A percentile compares a stretch with the other conserved stretches of the same genome.
Evolutionary conservation across 2,888 invertebrate species (phyloP).

Genomic region (Tiliacea aurago): DNA sequence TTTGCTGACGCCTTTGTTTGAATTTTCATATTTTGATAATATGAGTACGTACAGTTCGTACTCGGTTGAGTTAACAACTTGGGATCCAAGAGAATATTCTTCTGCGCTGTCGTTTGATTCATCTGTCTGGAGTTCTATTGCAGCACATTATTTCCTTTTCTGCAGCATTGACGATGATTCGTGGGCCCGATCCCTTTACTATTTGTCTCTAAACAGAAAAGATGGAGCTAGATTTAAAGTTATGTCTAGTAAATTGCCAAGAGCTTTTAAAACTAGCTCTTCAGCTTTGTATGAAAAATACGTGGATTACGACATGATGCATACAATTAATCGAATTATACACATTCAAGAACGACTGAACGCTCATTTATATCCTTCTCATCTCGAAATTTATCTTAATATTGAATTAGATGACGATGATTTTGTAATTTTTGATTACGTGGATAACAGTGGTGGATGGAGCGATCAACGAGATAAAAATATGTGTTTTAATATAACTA

Average conservation of each 20-base stretch:
- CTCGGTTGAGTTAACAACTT: conserved; percentile 69
- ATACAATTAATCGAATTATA: conserved; percentile 63
- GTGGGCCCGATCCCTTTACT: conserved; percentile 77
- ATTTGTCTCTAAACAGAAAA: conserved; percentile 73
- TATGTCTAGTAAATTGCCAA: conserved; percentile 71
- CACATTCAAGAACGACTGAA: conserved; percentile 61
- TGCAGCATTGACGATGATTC: conserved; percentile 78
- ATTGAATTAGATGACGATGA: conserved; percentile 73
- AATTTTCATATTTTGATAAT: conserved; percentile 39
- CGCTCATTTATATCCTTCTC: conserved; percentile 68
- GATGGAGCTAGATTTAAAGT: conserved; percentile 74
- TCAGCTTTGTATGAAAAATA: conserved; percentile 52
- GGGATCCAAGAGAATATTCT: conserved; percentile 73
- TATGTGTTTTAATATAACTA: conserved; percentile 75
- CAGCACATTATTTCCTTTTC: conserved; percentile 77
- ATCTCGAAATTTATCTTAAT: conserved; percentile 72
- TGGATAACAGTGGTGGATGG: conserved; percentile 76
- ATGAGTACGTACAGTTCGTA: conserved; percentile 62
- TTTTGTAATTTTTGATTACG: conserved; percentile 70
- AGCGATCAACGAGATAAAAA: conserved; percentile 75
- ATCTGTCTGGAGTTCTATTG: conserved; percentile 76
- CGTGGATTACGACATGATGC: conserved; percentile 62
- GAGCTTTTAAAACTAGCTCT: conserved; percentile 70
- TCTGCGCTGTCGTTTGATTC: conserved; percentile 75
- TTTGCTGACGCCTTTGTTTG: conserved; percentile 62